Percentiles rank a stretch among this genome's conserved stretches.
These are phyloP conservation scores for Poecilobothrus nobilitatus DNA, from an alignment of 2,888 invertebrate genomes.

Conservation along the genomic window DNA sequence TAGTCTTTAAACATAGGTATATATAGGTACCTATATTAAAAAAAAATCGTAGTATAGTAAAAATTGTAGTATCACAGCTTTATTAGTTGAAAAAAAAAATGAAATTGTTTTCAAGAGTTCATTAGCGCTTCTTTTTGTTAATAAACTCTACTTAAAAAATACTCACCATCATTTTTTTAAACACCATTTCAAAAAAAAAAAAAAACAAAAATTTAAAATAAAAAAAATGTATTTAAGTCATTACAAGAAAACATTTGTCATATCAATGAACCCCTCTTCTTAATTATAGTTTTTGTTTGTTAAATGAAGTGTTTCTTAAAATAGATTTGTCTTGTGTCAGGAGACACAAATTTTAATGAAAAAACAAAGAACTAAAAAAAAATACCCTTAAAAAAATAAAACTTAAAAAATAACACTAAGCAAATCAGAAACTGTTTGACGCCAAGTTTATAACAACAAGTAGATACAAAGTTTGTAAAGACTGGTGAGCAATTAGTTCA, in stretches of 20 bases:
- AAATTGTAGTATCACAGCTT: no score
- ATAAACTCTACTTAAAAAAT: no score
- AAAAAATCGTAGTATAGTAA: no score
- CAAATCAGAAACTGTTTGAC: background rate
- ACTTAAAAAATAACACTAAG: background rate
- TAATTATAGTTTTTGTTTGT: background rate
- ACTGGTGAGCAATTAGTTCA: background rate
- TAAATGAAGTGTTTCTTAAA: background rate
- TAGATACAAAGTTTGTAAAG: background rate
- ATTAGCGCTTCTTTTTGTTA: no score
- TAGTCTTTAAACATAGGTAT: no score
- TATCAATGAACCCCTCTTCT: background rate
- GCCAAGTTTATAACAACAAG: background rate
- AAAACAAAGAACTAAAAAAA: background rate
- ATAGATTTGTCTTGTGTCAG: background rate
- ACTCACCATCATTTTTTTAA: no score
- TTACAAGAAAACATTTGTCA: conserved; percentile 4
- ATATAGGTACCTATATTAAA: no score
- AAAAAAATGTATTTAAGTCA: background rate
- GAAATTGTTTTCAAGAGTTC: no score
- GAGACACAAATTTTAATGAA: background rate
- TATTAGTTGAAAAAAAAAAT: no score
- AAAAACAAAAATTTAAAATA: no score
- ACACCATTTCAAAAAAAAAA: no score
- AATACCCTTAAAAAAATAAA: no score